Evolutionary conservation across 1,140 invertebrate genomes (phyloP), one percentile per base, ranked within the genome.

Genomic region (Drosophila repletoides): DNA sequence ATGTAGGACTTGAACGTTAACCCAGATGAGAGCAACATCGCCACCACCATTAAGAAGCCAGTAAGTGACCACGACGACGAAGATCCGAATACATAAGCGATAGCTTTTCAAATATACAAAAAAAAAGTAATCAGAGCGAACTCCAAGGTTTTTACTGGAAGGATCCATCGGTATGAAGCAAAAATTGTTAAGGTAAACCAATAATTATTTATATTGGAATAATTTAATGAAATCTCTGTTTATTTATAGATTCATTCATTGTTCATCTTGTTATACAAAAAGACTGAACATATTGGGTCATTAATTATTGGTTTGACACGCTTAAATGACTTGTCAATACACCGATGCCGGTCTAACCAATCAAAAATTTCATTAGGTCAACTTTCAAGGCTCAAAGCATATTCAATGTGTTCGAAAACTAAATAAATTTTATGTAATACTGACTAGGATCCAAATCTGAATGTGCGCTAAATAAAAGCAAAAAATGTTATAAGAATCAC

Each of bases 1-100:
- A 67, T 52, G 10, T 67, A 67, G 64, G 64, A 67, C 56, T 67
- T 21, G 64, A 67, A 45, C 64, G 64, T 22, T 67, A 67, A 24
- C 38, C 17, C 31, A 6, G 31, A 31, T 9, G 58, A 52, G n/a
- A 43, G 10, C 31, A n/a, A n/a, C n/a, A n/a, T n/a, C n/a, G n/a
- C n/a, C n/a, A n/a, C n/a, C n/a, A n/a, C 5, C 26, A 3, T 10
- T 3, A 29, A 17, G 12, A 61, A 46, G 17, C 7, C 17, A 14
- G 7, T 9, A 15, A 19, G n/a, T 36, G 56, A 46, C 12, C 17
- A 5, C 5, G 40, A 5, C 5, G 40, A 29, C 5, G 64, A 52
- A 29, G 28, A 36, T 2, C 4, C 43, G 12, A 34, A 45, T 24
- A 19, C 24, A 28, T 38, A 29, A 53, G n/a, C n/a, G 3, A 22